Evolutionary conservation across 2,113 vertebrate genomes (phyloP), one percentile per base, ranked within the genome.

Genomic region (Dicentrarchus labrax): DNA sequence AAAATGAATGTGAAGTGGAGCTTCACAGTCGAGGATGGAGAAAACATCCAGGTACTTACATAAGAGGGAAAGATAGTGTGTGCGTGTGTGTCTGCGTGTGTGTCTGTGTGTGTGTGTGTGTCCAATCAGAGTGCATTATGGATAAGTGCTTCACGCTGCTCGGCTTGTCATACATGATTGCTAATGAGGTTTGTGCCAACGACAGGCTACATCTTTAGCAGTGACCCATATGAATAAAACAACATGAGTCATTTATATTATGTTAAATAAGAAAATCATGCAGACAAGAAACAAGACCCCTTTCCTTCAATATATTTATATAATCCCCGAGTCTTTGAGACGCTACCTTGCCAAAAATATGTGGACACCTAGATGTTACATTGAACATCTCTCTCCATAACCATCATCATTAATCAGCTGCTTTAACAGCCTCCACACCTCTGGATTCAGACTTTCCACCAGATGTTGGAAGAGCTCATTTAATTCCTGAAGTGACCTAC

Each of bases 121-220:
- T 48, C 11, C 8, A 53, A 70, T 72, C 36, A 77, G 36, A 65
- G 66, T 0, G 5, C 21, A 15, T 54, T 78, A 51, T 7, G 60
- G 68, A 17, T 21, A 72, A 78, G 60, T 57, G 67, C 47, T 41
- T 60, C 38, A 12, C 8, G 15, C 69, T 73, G 65, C 72, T 69
- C 21, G 19, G 21, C 60, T 73, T 36, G 50, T 83, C 22, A 30
- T 72, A 89, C 53, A 53, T 48, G 74, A 78, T 51, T 86, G 64
- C 53, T 87, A 68, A 74, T 81, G 47, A 88, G 73, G 54, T 45
- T 60, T 60, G 56, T n/a, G 12, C 71, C 84, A 88, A 77, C 71
- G 82, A 72, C 0, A 51, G 76, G 64, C 62, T 53, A 0, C 72
- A 56, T 61, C 74, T 71, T 67, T 5, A 56, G 39, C 62, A 38